Conservation (phyloP, 2,888 invertebrate genomes). For the Macaria liturata region DNA sequence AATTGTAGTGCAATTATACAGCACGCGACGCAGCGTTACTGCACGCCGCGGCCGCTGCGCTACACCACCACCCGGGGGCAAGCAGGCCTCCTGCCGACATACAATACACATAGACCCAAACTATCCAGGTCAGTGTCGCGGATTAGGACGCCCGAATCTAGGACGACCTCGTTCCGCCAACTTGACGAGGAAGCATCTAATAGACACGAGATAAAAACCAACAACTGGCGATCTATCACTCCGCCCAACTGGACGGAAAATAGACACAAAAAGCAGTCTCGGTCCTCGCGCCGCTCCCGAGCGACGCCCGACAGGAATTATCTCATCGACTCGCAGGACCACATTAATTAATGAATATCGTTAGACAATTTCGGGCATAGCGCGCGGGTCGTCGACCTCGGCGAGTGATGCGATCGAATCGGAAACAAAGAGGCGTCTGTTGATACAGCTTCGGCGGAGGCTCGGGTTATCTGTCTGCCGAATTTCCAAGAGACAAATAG, state of each 20-base stretch:
- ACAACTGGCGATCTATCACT: constrained; percentile 15
- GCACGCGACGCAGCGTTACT: constrained; percentile 29
- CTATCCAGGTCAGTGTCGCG: not conserved
- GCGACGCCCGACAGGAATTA: not conserved
- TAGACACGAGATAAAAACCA: constrained; percentile 7
- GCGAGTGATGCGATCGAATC: not conserved
- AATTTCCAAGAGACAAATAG: not conserved
- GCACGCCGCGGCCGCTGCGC: not conserved
- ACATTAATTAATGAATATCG: constrained; percentile 2
- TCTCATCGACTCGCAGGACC: not conserved
- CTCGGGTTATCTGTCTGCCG: constrained; percentile 5
- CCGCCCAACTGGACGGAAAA: constrained; percentile 6
- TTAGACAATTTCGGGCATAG: constrained; percentile 2
- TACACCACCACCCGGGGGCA: not conserved
- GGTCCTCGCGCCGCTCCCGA: not conserved
- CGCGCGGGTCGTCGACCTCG: constrained; percentile 2
- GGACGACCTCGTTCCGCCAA: not conserved
- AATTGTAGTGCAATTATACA: constrained; percentile 35
- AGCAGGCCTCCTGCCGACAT: not conserved
- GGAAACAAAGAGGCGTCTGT: constrained; percentile 10
- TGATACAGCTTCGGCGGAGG: constrained; percentile 14
- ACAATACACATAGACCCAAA: too few species aligned
- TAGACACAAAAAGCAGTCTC: constrained; percentile 6
- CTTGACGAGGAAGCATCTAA: not conserved
- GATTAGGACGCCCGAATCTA: not conserved